These are phyloP conservation scores for Promerops cafer DNA, from an alignment of 2,113 vertebrate species.

Conservation along the genomic window DNA sequence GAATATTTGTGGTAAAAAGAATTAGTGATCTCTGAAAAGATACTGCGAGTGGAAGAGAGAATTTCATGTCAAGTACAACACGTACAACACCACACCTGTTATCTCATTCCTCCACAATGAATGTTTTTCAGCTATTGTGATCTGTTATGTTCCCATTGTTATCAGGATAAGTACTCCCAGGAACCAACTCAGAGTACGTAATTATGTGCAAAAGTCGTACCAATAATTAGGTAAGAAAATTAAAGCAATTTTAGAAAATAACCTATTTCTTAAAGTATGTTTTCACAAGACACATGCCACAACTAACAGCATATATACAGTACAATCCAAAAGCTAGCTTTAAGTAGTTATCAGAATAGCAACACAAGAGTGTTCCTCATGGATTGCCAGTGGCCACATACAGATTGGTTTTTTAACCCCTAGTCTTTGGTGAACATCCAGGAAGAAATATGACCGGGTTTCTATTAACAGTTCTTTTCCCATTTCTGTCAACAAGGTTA, in stretches of 20 bases:
- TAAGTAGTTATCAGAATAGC: background rate
- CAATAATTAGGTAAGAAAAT: conserved; percentile 18
- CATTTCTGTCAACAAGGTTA: background rate
- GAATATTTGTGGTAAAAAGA: background rate
- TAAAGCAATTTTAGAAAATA: conserved; percentile 52
- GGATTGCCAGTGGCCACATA: background rate
- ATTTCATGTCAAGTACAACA: background rate
- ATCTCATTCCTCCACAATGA: background rate
- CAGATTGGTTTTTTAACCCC: background rate
- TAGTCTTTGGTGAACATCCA: background rate
- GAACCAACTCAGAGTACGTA: conserved; percentile 3
- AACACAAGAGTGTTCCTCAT: background rate
- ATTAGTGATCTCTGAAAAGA: background rate
- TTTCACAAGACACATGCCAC: background rate
- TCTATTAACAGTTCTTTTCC: background rate
- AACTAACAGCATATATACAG: background rate
- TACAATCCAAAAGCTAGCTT: conserved; percentile 2
- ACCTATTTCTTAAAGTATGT: conserved; percentile 25
- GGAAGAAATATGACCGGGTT: background rate
- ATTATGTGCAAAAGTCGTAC: conserved; percentile 21
- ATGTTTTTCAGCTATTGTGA: background rate
- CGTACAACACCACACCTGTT: background rate
- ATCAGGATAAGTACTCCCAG: conserved; percentile 34
- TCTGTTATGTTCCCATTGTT: background rate
- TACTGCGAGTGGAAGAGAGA: background rate